phyloP scores from a whole-genome alignment of 2,113 vertebrate genomes.

The Ameiurus melas region DNA sequence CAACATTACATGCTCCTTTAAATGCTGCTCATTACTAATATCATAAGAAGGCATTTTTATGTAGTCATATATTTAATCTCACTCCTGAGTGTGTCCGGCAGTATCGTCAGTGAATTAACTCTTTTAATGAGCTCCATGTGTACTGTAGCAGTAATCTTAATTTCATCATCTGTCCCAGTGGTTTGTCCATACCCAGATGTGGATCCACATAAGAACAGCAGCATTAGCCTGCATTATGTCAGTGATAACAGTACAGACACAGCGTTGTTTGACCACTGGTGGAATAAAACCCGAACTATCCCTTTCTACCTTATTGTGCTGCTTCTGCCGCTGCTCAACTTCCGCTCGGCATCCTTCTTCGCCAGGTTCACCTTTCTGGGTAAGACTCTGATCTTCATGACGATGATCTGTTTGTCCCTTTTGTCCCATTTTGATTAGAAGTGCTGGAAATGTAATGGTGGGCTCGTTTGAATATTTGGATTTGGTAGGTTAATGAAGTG shows the following conservation, averaged over 20 bases:
- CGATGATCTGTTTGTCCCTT: background rate
- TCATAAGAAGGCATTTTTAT: background rate
- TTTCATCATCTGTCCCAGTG: conserved; percentile 70
- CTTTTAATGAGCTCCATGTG: background rate
- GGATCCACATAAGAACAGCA: conserved; percentile 53
- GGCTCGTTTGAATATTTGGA: conserved; percentile 1
- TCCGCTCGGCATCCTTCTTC: conserved; percentile 97
- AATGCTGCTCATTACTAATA: background rate
- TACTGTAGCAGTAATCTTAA: conserved; percentile 4
- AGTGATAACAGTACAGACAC: conserved; percentile 58
- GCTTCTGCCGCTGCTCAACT: conserved; percentile 89
- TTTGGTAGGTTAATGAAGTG: background rate
- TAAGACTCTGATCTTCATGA: conserved; percentile 59
- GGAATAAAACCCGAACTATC: conserved; percentile 89
- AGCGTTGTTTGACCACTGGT: conserved; percentile 79
- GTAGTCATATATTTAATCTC: background rate
- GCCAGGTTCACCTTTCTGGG: conserved; percentile 94
- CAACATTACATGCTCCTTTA: background rate
- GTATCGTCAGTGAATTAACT: background rate
- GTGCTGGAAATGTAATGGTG: background rate
- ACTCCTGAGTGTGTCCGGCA: background rate
- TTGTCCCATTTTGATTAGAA: background rate
- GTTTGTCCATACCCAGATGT: conserved; percentile 80
- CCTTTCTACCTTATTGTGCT: conserved; percentile 86
- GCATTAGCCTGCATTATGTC: background rate